Evolutionary conservation across 2,113 vertebrate genomes (phyloP).

Genomic region (Lophotis ruficrista): DNA sequence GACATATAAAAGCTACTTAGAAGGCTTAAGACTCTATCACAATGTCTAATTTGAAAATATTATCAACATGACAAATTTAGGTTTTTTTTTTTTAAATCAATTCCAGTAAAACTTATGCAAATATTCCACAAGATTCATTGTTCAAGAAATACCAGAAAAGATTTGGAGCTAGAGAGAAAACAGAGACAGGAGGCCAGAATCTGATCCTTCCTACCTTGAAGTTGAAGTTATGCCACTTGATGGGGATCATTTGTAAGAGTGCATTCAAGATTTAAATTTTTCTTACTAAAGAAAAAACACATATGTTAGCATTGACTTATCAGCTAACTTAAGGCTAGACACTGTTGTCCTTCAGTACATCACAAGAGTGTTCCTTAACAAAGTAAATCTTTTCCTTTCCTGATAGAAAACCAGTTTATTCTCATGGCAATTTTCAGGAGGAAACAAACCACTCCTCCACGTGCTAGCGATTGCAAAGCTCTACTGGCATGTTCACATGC

Average conservation of each 20-base stretch:
- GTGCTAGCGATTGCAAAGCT: background rate
- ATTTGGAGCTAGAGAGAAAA: background rate
- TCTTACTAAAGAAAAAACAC: background rate
- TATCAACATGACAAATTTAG: background rate
- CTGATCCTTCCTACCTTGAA: background rate
- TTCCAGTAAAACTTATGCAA: background rate
- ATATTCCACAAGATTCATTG: background rate
- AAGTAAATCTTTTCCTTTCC: background rate
- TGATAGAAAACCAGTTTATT: background rate
- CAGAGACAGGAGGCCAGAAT: background rate
- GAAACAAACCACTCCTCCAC: background rate
- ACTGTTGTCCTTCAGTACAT: background rate
- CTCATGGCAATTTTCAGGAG: background rate
- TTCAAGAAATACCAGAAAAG: background rate
- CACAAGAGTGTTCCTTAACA: background rate
- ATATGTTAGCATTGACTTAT: background rate
- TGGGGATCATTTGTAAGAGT: background rate
- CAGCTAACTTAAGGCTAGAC: background rate
- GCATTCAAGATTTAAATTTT: background rate
- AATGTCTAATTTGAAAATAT: background rate
- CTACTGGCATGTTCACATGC: accelerated
- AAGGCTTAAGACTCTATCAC: background rate
- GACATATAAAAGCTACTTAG: background rate
- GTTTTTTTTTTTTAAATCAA: background rate
- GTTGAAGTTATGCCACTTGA: background rate